These are phyloP conservation scores for Pachycephala philippinensis DNA, from an alignment of 2,113 vertebrate species.

Conservation along the genomic window DNA sequence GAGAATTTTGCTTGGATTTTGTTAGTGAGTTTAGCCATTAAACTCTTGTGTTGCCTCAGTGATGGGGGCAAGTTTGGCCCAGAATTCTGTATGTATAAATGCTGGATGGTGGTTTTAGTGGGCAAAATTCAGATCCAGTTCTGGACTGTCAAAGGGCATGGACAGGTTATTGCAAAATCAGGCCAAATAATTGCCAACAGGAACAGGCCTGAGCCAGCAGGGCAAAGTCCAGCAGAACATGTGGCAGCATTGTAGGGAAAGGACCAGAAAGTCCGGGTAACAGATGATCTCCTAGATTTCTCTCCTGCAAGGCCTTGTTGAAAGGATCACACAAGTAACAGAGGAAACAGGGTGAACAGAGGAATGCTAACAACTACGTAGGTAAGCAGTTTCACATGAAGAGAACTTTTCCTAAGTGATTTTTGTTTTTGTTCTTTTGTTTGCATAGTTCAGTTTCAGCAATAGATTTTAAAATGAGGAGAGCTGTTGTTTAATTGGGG, in stretches of 20 bases:
- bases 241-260: not conserved
- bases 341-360: not conserved
- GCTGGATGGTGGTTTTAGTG: not conserved
- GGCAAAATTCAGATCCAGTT: not conserved
- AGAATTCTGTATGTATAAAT: not conserved
- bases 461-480: not conserved
- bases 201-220: not conserved
- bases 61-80: not conserved
- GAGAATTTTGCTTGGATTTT: not conserved
- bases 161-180: not conserved
- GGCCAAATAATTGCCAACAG: not conserved
- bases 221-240: not conserved
- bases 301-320: not conserved
- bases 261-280: not conserved
- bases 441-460: not conserved
- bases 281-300: not conserved
- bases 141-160: not conserved
- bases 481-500: not conserved
- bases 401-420: not conserved
- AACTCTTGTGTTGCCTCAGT: not conserved
- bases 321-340: not conserved
- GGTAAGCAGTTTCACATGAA: not conserved
- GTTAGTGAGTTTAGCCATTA: not conserved
- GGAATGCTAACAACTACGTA: accelerated
- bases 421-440: not conserved